Evolutionary conservation across 1,140 invertebrate genomes (phyloP).

Genomic region (Ylistrum balloti): DNA sequence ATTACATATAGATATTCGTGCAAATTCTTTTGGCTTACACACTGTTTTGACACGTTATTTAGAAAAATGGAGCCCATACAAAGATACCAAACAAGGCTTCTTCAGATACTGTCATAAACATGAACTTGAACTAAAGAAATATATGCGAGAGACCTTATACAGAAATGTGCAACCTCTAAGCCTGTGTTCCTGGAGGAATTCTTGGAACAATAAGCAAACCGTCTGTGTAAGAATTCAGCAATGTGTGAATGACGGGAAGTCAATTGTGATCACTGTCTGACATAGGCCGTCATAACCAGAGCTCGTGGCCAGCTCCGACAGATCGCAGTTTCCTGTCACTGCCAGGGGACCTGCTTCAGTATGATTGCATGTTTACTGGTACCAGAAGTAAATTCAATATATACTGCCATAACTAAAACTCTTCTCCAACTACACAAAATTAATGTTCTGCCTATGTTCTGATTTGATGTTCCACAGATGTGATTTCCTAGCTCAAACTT

Average conservation of each 20-base stretch:
- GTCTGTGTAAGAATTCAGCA: conserved; percentile 30
- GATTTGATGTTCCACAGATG: conserved; percentile 30
- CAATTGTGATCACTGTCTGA: conserved; percentile 10
- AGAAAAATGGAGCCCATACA: conserved; percentile 9
- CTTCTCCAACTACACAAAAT: conserved; percentile 12
- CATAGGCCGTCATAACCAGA: conserved; percentile 37
- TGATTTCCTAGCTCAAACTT: conserved; percentile 10
- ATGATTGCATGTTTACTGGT: conserved; percentile 13
- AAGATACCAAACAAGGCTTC: neutral
- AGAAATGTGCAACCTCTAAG: neutral
- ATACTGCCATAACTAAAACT: conserved; percentile 26
- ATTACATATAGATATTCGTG: conserved; percentile 6
- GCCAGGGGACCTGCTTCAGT: conserved; percentile 19
- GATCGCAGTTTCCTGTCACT: neutral
- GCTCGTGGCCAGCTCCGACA: neutral
- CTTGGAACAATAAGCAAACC: neutral
- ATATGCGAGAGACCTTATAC: conserved; percentile 1
- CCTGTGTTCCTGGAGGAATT: conserved; percentile 32
- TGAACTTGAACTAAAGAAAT: neutral
- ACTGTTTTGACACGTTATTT: conserved; percentile 35
- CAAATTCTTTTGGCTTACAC: neutral
- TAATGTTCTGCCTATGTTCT: neutral
- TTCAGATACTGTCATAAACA: conserved; percentile 39
- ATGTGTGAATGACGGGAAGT: conserved; percentile 27
- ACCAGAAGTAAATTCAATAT: conserved; percentile 28